Conservation (phyloP, 2,888 invertebrate species). For the Papilio protenor region DNA sequence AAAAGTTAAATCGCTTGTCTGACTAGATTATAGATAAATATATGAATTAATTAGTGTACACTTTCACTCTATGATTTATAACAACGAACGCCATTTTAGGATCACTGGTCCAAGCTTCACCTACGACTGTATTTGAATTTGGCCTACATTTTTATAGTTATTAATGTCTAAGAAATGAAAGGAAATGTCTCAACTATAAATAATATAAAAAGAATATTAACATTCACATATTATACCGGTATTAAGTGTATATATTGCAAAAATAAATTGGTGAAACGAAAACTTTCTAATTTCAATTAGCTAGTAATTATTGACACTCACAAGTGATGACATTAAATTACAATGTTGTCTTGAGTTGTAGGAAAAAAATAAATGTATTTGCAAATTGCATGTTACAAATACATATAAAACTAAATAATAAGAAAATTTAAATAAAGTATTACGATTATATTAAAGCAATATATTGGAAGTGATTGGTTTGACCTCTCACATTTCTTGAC, state of each 20-base stretch:
- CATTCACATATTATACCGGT: background rate
- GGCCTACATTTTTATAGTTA: background rate
- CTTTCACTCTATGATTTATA: conserved; percentile 29
- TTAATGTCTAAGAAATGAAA: background rate
- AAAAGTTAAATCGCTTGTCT: background rate
- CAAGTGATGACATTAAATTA: background rate
- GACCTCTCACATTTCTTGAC: conserved; percentile 18
- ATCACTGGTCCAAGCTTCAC: background rate
- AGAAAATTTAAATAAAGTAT: background rate
- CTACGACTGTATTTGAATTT: conserved; percentile 6
- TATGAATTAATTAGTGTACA: conserved; percentile 6
- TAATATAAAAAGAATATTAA: background rate
- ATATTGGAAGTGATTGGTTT: conserved; percentile 11
- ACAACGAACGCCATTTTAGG: background rate
- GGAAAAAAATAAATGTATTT: background rate
- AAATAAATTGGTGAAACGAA: background rate
- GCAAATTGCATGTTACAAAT: background rate
- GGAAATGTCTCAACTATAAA: background rate
- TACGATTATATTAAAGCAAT: background rate
- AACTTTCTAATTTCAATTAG: background rate
- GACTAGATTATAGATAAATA: background rate
- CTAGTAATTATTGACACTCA: background rate
- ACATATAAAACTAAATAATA: background rate
- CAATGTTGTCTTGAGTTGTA: background rate
- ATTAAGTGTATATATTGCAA: background rate